Evolutionary conservation across 2,113 vertebrate genomes (phyloP), one percentile per base, ranked within the genome.

Genomic region (Dendrocopos noguchii): DNA sequence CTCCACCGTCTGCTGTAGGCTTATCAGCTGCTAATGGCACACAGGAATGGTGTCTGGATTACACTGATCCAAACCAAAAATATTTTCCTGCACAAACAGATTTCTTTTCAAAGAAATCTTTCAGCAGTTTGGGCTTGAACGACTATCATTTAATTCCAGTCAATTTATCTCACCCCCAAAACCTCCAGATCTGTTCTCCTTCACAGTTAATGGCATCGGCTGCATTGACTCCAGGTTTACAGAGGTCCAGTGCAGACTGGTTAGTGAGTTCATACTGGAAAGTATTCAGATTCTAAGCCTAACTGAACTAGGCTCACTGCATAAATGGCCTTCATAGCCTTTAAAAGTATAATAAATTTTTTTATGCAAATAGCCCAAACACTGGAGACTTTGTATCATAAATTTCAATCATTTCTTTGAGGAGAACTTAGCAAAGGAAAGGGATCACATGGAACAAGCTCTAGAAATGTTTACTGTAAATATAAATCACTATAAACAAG

Each of bases 1-100:
- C 36, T 84, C 28, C 1, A 4, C 81, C 13, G 28, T 88, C 79
- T 93, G 74, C 78, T 90, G 6, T 0, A 73, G 82, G 89, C 80
- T 92, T 95, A 46, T 86, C 94, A 93, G 84, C 91, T 94, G 81
- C 78, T 84, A 60, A 65, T 95, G 84, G 66, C 33, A 3, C 36
- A 44, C 75, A 77, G 88, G 91, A 95, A 77, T 52, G 44, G 29
- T 81, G 44, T 70, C 52, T 78, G 47, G 39, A 55, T 5, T 15
- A 44, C 3, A 7, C 81, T 66, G 22, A 81, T 87, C 78, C 72
- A 68, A 92, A 80, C 34, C 72, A 63, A 64, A 56, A 83, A 60
- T 44, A 53, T 53, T 76, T 66, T 46, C 50, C n/a, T 53, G 52
- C 19, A 34, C 39, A 52, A 93, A 65, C 24, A 24, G 55, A 80